Evolutionary conservation across 2,797 vertebrate species (phyloP).

Genomic region (Sebastes iracundus): DNA sequence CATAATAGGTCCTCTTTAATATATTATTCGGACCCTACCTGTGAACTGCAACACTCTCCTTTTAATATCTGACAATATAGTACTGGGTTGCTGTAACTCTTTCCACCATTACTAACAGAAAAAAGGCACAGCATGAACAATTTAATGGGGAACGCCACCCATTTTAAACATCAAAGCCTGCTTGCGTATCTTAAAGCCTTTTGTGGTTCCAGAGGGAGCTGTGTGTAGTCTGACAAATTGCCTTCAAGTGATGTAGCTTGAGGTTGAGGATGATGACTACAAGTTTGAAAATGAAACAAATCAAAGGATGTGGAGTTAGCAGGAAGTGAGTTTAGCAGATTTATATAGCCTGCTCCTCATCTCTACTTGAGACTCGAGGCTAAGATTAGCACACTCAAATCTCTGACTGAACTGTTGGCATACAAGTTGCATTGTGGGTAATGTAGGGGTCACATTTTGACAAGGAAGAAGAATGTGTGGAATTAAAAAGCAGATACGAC

Average conservation of each 20-base stretch:
- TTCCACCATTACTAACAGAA: background rate
- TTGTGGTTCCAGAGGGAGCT: background rate
- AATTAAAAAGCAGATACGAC: background rate
- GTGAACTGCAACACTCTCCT: background rate
- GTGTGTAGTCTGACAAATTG: background rate
- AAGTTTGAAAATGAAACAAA: no score
- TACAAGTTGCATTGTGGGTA: background rate
- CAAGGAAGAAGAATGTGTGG: background rate
- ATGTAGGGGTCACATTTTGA: background rate
- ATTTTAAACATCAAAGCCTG: background rate
- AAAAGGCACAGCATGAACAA: background rate
- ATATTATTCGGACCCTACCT: background rate
- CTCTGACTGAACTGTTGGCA: background rate
- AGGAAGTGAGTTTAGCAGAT: background rate
- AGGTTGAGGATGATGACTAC: background rate
- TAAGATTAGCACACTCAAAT: no score
- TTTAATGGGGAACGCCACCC: background rate
- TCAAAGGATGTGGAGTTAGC: no score
- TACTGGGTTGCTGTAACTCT: background rate
- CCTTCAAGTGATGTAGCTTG: background rate
- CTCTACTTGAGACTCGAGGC: background rate
- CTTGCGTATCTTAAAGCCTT: background rate
- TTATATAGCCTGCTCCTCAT: background rate
- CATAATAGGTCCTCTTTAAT: background rate
- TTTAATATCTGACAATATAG: background rate